phyloP scores from a whole-genome alignment of 2,888 invertebrate genomes.

The Macrostomum cliftonense region DNA sequence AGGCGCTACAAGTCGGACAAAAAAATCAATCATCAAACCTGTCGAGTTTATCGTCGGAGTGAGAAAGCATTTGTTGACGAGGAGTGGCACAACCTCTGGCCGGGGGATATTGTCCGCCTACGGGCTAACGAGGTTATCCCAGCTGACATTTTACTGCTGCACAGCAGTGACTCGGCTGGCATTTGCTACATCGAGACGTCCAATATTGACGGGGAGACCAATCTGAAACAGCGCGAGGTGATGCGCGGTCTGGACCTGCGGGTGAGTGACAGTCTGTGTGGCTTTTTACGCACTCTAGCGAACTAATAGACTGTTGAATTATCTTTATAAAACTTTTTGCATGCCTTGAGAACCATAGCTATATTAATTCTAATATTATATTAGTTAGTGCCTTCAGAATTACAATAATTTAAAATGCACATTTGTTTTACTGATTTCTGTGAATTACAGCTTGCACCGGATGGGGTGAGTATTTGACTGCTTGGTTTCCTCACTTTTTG shows the following conservation, averaged over 20 bases:
- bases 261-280: neutral
- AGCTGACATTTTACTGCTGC: conserved; percentile 72
- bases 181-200: conserved; percentile 83
- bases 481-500: neutral
- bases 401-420: no score
- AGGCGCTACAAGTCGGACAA: conserved; percentile 71
- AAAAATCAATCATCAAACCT: conserved; percentile 74
- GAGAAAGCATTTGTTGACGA: conserved; percentile 48
- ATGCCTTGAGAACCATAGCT: no score
- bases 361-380: no score
- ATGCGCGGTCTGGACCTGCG: conserved; percentile 3
- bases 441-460: neutral
- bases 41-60: conserved; percentile 52
- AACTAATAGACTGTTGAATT: no score
- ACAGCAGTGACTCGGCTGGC: conserved; percentile 68
- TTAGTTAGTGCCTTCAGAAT: no score
- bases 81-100: conserved; percentile 56
- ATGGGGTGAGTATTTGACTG: no score
- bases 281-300: neutral
- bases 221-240: conserved; percentile 68
- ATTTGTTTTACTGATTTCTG: no score
- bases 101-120: conserved; percentile 83
- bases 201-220: conserved; percentile 81
- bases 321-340: no score
- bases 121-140: conserved; percentile 50